phyloP scores from a whole-genome alignment of 2,797 vertebrate genomes.

The Phyllotis vaccarum region DNA sequence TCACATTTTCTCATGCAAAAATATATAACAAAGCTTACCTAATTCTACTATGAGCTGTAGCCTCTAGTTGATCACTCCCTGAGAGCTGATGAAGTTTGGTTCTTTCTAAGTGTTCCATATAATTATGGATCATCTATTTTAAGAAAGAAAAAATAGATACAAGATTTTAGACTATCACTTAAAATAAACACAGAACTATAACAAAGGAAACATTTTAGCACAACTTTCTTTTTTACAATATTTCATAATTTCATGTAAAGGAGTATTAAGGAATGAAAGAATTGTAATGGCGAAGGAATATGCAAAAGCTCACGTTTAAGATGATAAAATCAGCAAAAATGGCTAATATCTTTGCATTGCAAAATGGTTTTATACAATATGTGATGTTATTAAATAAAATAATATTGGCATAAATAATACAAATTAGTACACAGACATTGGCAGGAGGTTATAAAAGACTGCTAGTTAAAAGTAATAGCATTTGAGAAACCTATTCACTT shows the following conservation, averaged over 20 bases:
- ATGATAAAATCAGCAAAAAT: background rate
- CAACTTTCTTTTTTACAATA: constrained; percentile 57
- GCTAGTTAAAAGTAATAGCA: constrained; percentile 49
- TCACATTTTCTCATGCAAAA: constrained; percentile 81
- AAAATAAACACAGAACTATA: constrained; percentile 65
- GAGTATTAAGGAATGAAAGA: constrained; percentile 42
- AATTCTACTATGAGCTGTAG: constrained; percentile 88
- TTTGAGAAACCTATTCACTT: constrained; percentile 48
- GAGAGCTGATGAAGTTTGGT: constrained; percentile 95
- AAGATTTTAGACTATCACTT: constrained; percentile 67
- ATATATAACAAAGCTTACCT: constrained; percentile 90
- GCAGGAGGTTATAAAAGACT: background rate
- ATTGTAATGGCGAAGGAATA: constrained; percentile 55
- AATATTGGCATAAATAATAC: constrained; percentile 47
- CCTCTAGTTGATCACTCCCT: constrained; percentile 91
- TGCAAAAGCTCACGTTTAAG: constrained; percentile 36
- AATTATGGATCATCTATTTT: constrained; percentile 99
- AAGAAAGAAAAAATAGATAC: constrained; percentile 77
- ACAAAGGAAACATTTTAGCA: constrained; percentile 58
- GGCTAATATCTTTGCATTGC: constrained; percentile 38
- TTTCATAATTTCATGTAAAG: constrained; percentile 40
- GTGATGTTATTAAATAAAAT: constrained; percentile 43
- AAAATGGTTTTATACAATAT: constrained; percentile 25
- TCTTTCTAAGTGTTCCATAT: constrained; percentile 99
- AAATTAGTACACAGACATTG: constrained; percentile 49